A percentile compares a stretch with the other conserved stretches of the same genome.
Conservation (phyloP, 2,888 invertebrate species). For the Athalia rosae region DNA sequence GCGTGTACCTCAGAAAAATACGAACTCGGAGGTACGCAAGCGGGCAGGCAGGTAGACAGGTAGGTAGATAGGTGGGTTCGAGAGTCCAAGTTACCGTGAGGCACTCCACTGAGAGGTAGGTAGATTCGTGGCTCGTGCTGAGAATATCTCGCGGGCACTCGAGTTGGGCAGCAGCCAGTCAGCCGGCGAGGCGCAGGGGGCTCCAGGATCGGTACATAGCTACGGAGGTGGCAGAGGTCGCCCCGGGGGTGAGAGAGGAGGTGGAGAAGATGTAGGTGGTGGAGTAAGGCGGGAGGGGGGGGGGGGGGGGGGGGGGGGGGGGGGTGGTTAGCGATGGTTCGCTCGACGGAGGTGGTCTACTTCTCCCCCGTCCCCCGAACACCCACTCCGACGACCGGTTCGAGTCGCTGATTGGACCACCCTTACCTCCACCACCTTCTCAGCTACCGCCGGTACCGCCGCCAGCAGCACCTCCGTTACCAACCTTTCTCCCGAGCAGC, state of each 20-base stretch:
- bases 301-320: constrained; percentile 49
- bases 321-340: constrained; percentile 54
- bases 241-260: constrained; percentile 37
- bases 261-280: constrained; percentile 33
- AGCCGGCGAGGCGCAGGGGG: constrained; percentile 47
- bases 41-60: no score
- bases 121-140: constrained; percentile 69
- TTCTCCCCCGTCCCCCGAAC: constrained; percentile 67
- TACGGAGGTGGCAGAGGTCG: constrained; percentile 57
- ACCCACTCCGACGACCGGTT: constrained; percentile 48
- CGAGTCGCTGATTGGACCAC: constrained; percentile 70
- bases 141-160: constrained; percentile 71
- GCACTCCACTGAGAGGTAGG: constrained; percentile 56
- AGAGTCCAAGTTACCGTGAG: constrained; percentile 18
- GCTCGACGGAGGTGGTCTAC: constrained; percentile 61
- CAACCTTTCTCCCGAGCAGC: constrained; percentile 52
- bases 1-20: constrained; percentile 6
- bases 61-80: background rate
- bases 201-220: constrained; percentile 60
- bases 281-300: constrained; percentile 15
- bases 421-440: constrained; percentile 49
- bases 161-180: constrained; percentile 67
- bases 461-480: constrained; percentile 47
- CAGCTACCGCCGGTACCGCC: constrained; percentile 6
- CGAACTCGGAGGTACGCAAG: constrained; percentile 1